Percentiles rank a stretch among this genome's conserved stretches.
Conservation (phyloP, 2,797 vertebrate species). For the Brotula barbata region DNA sequence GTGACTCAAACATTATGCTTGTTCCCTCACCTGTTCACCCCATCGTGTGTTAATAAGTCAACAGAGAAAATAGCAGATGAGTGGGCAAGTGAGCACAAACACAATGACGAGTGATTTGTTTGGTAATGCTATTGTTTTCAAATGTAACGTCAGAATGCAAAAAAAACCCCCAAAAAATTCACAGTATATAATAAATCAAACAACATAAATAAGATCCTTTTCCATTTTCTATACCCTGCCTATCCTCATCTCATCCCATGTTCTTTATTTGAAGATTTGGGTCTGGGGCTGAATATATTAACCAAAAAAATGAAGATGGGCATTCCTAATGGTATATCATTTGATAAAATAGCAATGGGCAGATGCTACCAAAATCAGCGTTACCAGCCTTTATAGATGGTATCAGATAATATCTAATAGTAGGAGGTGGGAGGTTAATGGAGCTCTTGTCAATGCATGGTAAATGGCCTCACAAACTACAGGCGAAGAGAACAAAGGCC, state of each 20-base stretch:
- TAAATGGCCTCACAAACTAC: constrained; percentile 38
- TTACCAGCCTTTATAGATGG: constrained; percentile 26
- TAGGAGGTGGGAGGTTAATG: constrained; percentile 46
- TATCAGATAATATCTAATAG: constrained; percentile 29
- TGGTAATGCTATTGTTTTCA: no score
- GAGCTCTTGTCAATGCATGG: constrained; percentile 33
- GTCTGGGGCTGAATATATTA: neutral
- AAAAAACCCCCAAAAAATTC: no score
- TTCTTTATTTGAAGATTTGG: neutral
- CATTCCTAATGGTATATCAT: neutral
- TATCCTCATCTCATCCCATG: neutral
- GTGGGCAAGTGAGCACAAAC: neutral
- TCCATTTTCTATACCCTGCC: no score
- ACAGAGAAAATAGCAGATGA: neutral
- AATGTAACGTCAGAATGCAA: no score
- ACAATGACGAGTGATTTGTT: neutral
- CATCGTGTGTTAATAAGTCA: neutral
- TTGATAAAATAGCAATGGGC: neutral
- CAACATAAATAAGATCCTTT: no score
- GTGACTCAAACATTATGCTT: neutral
- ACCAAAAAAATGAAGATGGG: neutral
- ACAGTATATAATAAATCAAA: no score
- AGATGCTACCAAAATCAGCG: constrained; percentile 9
- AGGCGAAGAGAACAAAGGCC: constrained; percentile 65
- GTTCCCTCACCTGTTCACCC: neutral